Evolutionary conservation across 1,140 invertebrate species (phyloP), one percentile per base, ranked within the genome.

Genomic region (Solenopsis invicta): DNA sequence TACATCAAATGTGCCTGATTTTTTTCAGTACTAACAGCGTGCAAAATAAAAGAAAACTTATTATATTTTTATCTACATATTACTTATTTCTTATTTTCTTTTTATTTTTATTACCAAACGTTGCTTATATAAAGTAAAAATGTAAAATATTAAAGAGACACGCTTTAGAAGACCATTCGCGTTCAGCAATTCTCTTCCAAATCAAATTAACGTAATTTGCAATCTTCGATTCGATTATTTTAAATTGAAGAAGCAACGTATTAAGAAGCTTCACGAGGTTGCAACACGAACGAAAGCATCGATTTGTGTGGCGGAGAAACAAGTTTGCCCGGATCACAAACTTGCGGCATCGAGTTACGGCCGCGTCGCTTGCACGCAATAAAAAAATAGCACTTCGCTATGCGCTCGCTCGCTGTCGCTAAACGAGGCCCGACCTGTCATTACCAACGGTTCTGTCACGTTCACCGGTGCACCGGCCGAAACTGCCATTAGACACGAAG

Each of bases 401-500:
- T 71, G 80, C 54, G 67, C 37, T 48, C 54, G 80, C 52, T 75
- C 54, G 69, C 69, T 75, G 80, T 84, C 80, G 80, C 80, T 84
- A 84, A 84, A 84, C 80, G 80, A 84, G 80, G 24, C 24, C 54
- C 41, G 69, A 84, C 56, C 80, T 82, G 80, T 82, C 80, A 82
- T 82, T 82, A 82, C 50, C 54, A 34, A 54, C 54, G 69, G 69
- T 62, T 84, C 80, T 84, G 80, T 84, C 80, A 84, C 80, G 80
- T 84, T 82, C 71, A 34, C 48, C n/a, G 29, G 48, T 67, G 77
- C 67, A 34, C 69, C 24, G 71, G 82, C 50, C 50, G 62, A 85
- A 89, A 88, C 81, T 88, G 78, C 78, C 88, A 54, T 29, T 61
- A 59, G 66, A 76, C 88, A 88, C 88, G 88, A 88, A 80, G 72